Evolutionary conservation across 1,140 invertebrate species (phyloP), one percentile per base, ranked within the genome.

Genomic region (Neodiprion lecontei): DNA sequence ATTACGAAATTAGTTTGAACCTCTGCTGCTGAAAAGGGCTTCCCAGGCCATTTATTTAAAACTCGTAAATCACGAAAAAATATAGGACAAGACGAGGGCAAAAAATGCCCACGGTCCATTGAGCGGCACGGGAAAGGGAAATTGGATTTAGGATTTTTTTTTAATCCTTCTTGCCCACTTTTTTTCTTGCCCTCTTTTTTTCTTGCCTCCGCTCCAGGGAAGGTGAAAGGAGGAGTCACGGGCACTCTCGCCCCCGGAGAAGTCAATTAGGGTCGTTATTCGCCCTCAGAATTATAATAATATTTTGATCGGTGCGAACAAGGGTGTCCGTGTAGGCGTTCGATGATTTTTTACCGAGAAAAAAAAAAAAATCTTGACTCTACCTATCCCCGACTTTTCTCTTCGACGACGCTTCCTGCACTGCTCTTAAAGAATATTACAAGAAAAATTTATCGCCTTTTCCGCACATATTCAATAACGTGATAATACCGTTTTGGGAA

Each of bases 1-100:
- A 78, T 85, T 82, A 84, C 81, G 77, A 84, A 86, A 85, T 83
- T 79, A 81, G 81, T 79, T 79, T 72, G 77, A 76, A 79, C 79
- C 81, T 79, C 77, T 74, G 80, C 74, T 72, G 69, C 67, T 72
- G 72, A 70, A 48, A 53, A 73, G 72, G 73, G 66, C 76, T 82
- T 80, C 74, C 74, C 73, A 69, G 72, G 69, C 78, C 79, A 74
- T 77, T 80, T 79, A 83, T 82, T 77, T 75, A 72, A 78, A 75
- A 75, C 67, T 81, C 81, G 83, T 86, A 85, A 86, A 85, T 85
- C 84, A 85, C 77, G 78, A 82, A 82, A 84, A 85, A 40, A 40
- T 40, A 85, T 84, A 78, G 76, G 73, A 75, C 23, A 65, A 47
- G 12, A 12, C 67, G 67, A 69, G 40, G 67, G 67, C 40, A 21